Evolutionary conservation across 2,113 vertebrate species (phyloP).

Genomic region (Taurulus bubalis): DNA sequence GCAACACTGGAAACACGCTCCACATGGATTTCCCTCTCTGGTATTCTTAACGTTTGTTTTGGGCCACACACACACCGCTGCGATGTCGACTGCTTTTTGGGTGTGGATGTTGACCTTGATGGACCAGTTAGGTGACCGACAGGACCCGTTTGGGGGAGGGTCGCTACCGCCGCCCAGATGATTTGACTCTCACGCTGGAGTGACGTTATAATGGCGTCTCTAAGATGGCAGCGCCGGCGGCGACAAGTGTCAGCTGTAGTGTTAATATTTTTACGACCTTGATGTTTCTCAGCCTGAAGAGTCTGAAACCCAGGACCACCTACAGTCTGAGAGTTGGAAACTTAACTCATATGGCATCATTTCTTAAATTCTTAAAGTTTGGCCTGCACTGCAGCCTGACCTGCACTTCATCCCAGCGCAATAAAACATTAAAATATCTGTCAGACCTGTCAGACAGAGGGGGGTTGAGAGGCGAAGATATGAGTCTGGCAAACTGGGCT

Average conservation of each 20-base stretch:
- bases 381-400: constrained; percentile 31
- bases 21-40: constrained; percentile 1
- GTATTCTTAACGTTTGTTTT: constrained; percentile 30
- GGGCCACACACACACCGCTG: constrained; percentile 41
- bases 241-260: constrained; percentile 18
- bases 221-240: constrained; percentile 1
- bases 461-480: constrained; percentile 27
- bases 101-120: constrained; percentile 53
- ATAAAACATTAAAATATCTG: constrained; percentile 37
- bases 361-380: constrained; percentile 10
- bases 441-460: constrained; percentile 30
- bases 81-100: constrained; percentile 23
- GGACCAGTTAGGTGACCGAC: constrained; percentile 25
- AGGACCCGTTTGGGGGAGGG: constrained; percentile 31
- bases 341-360: constrained; percentile 5
- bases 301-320: constrained; percentile 52
- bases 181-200: constrained; percentile 17
- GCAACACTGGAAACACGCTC: constrained; percentile 14
- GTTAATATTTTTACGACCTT: constrained; percentile 43
- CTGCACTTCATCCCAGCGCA: constrained; percentile 9
- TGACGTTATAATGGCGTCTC: constrained; percentile 29
- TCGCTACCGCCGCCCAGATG: not conserved
- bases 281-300: constrained; percentile 24
- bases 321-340: constrained; percentile 22
- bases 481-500: constrained; percentile 22